These are phyloP conservation scores for Synergus gifuensis DNA, from an alignment of 2,888 invertebrate species.

Conservation along the genomic window DNA sequence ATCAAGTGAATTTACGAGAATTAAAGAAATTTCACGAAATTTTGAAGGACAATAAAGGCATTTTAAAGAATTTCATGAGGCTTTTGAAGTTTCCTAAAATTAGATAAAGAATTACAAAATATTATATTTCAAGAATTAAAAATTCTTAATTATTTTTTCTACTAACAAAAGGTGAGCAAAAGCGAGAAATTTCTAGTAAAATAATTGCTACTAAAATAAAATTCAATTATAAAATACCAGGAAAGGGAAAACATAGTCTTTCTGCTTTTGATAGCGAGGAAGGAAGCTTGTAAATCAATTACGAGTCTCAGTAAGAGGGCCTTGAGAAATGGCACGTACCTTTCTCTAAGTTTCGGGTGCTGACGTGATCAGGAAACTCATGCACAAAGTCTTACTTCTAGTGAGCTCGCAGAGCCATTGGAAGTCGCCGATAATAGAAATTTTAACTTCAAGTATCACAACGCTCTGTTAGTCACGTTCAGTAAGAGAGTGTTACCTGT, in stretches of 20 bases:
- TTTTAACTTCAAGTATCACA: slow-evolving; percentile 45
- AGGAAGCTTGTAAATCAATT: slow-evolving; percentile 76
- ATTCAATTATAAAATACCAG: not conserved
- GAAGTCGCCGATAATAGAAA: slow-evolving; percentile 56
- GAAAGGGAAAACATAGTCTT: slow-evolving; percentile 21
- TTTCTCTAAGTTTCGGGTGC: slow-evolving; percentile 68
- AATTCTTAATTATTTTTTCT: no score
- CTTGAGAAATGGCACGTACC: slow-evolving; percentile 73
- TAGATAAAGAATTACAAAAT: no score
- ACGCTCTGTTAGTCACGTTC: slow-evolving; percentile 34
- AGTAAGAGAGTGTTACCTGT: slow-evolving; percentile 6
- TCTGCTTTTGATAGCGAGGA: slow-evolving; percentile 16
- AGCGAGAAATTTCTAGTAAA: not conserved
- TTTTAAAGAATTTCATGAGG: no score
- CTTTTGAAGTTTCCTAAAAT: no score
- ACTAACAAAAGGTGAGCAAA: no score
- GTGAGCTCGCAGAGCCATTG: slow-evolving; percentile 47
- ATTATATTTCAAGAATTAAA: no score
- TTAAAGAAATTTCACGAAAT: no score
- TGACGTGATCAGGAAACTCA: slow-evolving; percentile 76
- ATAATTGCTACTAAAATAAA: no score
- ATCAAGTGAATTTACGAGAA: no score
- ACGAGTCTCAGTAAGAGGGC: slow-evolving; percentile 69
- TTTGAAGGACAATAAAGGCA: no score
- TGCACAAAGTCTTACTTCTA: slow-evolving; percentile 57